A percentile compares a stretch with the other conserved stretches of the same genome.
Evolutionary conservation across 2,888 invertebrate genomes (phyloP).

Genomic region (Sarcophaga rosellei): DNA sequence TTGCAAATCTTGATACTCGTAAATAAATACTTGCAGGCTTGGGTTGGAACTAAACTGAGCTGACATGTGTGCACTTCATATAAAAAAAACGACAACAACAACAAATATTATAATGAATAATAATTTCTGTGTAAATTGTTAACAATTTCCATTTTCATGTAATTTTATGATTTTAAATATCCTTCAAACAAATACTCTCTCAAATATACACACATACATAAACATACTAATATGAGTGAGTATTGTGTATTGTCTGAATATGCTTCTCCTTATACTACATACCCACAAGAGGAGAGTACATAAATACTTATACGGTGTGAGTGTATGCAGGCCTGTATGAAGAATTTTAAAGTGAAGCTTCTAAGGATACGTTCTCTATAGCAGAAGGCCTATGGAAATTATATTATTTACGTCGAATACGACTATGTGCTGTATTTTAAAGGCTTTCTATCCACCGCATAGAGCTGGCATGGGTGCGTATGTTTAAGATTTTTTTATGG

Average conservation of each 20-base stretch:
- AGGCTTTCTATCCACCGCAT: background rate
- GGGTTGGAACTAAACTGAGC: too few species aligned
- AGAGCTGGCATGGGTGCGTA: conserved; percentile 58
- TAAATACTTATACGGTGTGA: background rate
- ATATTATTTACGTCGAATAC: too few species aligned
- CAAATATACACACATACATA: too few species aligned
- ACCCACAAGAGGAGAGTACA: too few species aligned
- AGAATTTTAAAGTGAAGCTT: too few species aligned
- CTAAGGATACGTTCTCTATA: too few species aligned
- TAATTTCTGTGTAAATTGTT: conserved; percentile 68
- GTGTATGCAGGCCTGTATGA: background rate
- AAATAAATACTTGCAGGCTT: background rate
- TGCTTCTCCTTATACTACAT: background rate
- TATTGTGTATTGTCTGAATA: conserved; percentile 32
- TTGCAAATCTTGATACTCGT: background rate
- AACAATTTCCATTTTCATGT: conserved; percentile 65
- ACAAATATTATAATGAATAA: conserved; percentile 54
- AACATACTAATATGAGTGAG: too few species aligned
- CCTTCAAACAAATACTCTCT: conserved; percentile 23
- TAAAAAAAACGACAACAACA: conserved; percentile 7
- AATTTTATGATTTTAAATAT: conserved; percentile 62
- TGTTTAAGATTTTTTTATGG: conserved; percentile 60
- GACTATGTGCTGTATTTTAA: background rate
- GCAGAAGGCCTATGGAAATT: background rate
- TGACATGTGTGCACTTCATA: background rate